A percentile compares a stretch with the other conserved stretches of the same genome.
These are phyloP conservation scores for Erynnis tages DNA, from an alignment of 2,888 invertebrate genomes.

Conservation along the genomic window DNA sequence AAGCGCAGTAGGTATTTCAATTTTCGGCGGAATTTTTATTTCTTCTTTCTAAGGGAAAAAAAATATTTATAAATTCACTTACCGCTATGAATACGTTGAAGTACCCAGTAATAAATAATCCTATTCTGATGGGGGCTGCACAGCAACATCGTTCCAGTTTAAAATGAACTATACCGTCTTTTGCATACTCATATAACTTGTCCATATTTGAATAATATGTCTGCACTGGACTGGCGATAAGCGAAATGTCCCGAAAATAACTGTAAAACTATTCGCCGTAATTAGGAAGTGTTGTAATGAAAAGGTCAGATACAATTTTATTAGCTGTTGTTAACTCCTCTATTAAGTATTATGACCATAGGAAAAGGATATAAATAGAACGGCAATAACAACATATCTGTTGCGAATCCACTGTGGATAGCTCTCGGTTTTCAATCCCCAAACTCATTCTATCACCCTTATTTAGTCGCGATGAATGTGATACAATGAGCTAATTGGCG, in stretches of 20 bases:
- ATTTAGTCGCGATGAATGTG: no score
- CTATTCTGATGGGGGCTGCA: constrained; percentile 52
- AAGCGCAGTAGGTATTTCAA: no score
- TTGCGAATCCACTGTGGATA: no score
- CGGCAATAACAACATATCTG: no score
- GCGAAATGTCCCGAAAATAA: constrained; percentile 39
- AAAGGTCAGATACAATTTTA: constrained; percentile 48
- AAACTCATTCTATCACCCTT: no score
- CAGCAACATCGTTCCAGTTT: constrained; percentile 58
- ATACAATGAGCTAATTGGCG: no score
- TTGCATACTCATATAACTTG: constrained; percentile 46
- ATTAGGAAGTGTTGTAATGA: constrained; percentile 62
- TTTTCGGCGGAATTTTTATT: no score
- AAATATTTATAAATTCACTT: constrained; percentile 36
- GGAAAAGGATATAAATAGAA: no score
- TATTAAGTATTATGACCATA: neutral
- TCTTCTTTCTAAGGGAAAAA: neutral
- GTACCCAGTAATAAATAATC: constrained; percentile 53
- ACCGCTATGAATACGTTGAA: constrained; percentile 53
- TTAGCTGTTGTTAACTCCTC: constrained; percentile 24
- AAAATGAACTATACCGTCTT: constrained; percentile 46
- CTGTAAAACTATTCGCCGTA: constrained; percentile 41
- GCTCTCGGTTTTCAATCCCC: no score
- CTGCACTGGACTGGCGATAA: constrained; percentile 24
- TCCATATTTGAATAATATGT: constrained; percentile 41